phyloP scores from a whole-genome alignment of 2,888 invertebrate genomes.

The Halictus ligatus region DNA sequence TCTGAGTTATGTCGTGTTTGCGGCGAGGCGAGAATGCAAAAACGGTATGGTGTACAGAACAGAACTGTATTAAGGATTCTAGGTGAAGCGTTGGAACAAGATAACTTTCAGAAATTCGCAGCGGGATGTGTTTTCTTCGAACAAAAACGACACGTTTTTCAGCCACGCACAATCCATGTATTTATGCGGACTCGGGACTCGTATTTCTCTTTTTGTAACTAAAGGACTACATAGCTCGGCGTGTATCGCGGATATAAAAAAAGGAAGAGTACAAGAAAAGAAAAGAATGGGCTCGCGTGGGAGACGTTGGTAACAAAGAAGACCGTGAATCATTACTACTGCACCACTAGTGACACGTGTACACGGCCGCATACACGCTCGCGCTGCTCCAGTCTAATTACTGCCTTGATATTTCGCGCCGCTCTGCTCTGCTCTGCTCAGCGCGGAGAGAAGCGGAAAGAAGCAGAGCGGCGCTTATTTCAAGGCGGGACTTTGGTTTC shows the following conservation, averaged over 20 bases:
- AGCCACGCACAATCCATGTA: background rate
- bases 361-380: conserved; percentile 30
- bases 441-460: background rate
- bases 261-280: background rate
- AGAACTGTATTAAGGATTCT: background rate
- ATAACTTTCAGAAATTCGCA: background rate
- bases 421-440: background rate
- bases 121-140: background rate
- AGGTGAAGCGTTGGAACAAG: background rate
- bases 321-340: conserved; percentile 66
- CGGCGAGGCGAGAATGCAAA: too few relatives aligned
- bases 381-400: conserved; percentile 50
- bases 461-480: background rate
- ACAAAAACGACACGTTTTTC: background rate
- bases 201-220: background rate
- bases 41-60: background rate
- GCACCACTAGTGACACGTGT: conserved; percentile 59
- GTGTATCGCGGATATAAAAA: conserved; percentile 7
- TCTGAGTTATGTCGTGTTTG: too few relatives aligned
- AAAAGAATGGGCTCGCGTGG: conserved; percentile 8
- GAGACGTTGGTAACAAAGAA: conserved; percentile 50
- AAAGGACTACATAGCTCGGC: conserved; percentile 5
- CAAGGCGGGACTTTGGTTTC: background rate
- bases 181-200: background rate
- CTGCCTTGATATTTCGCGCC: conserved; percentile 33